Base-by-base conservation (phyloP, 2,113 vertebrate genomes). In the Natator depressus region DNA sequence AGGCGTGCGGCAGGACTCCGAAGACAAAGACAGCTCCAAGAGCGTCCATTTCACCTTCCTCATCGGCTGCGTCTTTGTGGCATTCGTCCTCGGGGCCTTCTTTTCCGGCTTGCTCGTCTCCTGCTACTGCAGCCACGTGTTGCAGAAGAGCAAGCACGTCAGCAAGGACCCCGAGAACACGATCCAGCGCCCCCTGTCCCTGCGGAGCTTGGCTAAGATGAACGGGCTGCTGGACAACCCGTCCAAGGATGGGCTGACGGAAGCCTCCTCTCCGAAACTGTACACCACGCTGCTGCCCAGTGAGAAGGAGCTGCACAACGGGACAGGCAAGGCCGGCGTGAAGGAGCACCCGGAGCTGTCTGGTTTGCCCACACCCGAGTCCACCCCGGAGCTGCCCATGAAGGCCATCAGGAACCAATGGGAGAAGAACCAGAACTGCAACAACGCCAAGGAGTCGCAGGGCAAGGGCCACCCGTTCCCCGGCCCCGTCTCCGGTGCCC, bases 361-460 rank as follows among this genome's bases (percentile, higher is more conserved):
- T 1, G 99, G 99, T 46, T 96, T 99, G 89, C 99, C 99, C 20
- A 99, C 99, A 0, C 99, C 99, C 0, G 99, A 99, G 84, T 99
- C 99, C 1, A 99, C 99, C 6, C 99, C 99, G 0, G 99, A 99
- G 89, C 97, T 99, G 78, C 99, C 99, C 0, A 98, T 98, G 93
- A 99, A 98, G 85, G 98, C 98, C 75, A 98, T 98, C 65, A 98
- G 98, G 92, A 98, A 98, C 83, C 99, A 99, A 87, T 99, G 99
- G 99, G 99, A 99, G 95, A 99, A 99, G 98, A 99, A 99, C 98
- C 99, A 99, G 95, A 99, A 99, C 50, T 98, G 99, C 94, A 99
- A 99, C 98, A 99, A 99, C 53, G 99, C 97, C 88, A 97, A 96
- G 91, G 98, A 98, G 27, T 54, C 98, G 53, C 98, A 98, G 93